These are phyloP conservation scores for Copidosoma aretas DNA, from an alignment of 2,888 invertebrate species.

Conservation along the genomic window DNA sequence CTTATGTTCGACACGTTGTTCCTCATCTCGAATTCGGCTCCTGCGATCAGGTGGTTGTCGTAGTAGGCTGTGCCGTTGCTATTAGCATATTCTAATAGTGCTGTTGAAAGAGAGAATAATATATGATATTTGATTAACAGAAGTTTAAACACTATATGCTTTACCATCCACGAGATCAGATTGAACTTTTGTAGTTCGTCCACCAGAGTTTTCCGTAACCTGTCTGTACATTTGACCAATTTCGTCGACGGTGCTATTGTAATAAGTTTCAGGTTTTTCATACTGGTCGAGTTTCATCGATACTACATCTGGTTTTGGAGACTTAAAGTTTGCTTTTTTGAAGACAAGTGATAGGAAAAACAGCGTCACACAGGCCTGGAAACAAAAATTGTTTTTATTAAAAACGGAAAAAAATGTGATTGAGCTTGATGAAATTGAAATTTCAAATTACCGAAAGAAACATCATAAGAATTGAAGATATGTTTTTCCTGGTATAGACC, in stretches of 20 bases:
- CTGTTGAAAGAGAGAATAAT: slow-evolving; percentile 53
- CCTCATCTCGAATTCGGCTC: slow-evolving; percentile 62
- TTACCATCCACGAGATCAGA: background rate
- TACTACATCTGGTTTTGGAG: background rate
- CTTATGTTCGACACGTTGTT: slow-evolving; percentile 48
- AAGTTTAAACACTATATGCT: no score
- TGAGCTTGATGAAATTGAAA: background rate
- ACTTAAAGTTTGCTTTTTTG: background rate
- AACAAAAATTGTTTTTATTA: background rate
- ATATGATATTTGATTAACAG: no score
- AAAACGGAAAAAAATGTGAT: background rate
- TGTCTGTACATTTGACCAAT: background rate
- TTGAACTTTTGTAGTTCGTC: background rate
- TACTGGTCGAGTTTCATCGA: background rate
- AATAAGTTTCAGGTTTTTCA: background rate
- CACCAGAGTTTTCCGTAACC: background rate
- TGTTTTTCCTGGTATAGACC: slow-evolving; percentile 55
- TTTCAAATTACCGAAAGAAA: slow-evolving; percentile 20
- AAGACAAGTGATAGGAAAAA: background rate
- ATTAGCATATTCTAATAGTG: slow-evolving; percentile 57
- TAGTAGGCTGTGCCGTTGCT: slow-evolving; percentile 60
- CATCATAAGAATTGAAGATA: slow-evolving; percentile 44
- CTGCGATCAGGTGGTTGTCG: slow-evolving; percentile 63
- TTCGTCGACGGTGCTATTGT: background rate
- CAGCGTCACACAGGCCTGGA: no score